Evolutionary conservation across 2,888 invertebrate species (phyloP), one percentile per base, ranked within the genome.

Genomic region (Phyllotreta cruciferae): DNA sequence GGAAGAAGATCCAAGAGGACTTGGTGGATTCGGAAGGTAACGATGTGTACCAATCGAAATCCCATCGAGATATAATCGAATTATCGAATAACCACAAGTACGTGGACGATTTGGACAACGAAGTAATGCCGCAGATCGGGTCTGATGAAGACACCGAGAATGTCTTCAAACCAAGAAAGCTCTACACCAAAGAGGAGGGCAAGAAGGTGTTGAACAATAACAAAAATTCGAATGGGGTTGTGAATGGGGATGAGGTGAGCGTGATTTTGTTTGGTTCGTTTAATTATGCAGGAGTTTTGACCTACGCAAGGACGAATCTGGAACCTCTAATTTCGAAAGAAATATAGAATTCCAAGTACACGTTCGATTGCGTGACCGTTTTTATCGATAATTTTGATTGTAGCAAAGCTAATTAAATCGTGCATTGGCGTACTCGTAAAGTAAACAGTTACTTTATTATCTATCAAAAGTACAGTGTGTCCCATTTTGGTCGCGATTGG

Each of bases 41-140:
- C 42, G 69, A 71, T 56, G 6, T 53, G 3, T 49, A 54, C 11
- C 49, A 64, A 56, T 54, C 66, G 4, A 70, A 71, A 56, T 64
- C 66, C 3, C 67, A 67, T 41, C 66, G 69, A 36, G 67, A 68
- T 53, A 74, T 82, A 66, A 80, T 83, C 41, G 79, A 77, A 54
- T 78, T 80, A 71, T 77, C 82, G 77, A 82, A 82, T 64, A 78
- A 81, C 64, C 81, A 82, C 56, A 80, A 79, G 55, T 70, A 81
- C 13, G 74, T 75, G 60, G 82, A 81, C 62, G 78, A 78, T 68
- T 73, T 82, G 62, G 84, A 83, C 56, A 80, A 81, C 68, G 84
- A 84, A 65, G 77, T 81, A 67, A 79, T 83, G 74, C 82, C 83
- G 1, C 79, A 80, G 45, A 75, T 79, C 11, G 78, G 79, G 34